Percentiles rank a stretch among this genome's conserved stretches.
These are phyloP conservation scores for Palloptera scutellata DNA, from an alignment of 2,888 invertebrate species.

Conservation along the genomic window DNA sequence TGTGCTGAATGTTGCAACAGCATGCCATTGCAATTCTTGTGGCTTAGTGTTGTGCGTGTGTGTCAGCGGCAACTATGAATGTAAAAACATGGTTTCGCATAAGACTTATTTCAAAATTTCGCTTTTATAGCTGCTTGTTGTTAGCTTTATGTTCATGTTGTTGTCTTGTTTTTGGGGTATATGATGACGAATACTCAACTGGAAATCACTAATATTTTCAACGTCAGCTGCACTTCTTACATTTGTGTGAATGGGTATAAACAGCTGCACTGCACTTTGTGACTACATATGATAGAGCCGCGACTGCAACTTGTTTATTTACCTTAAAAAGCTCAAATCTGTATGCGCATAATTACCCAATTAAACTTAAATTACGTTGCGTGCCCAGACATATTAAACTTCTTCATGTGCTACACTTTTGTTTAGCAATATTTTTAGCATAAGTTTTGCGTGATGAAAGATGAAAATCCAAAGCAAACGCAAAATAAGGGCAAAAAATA, in stretches of 20 bases:
- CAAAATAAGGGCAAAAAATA: too few species aligned
- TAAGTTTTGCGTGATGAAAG: too few species aligned
- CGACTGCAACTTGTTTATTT: slow-evolving; percentile 28
- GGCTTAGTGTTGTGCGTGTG: neutral
- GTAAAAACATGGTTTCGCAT: slow-evolving; percentile 14
- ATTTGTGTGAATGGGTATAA: too few species aligned
- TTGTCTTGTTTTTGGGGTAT: neutral
- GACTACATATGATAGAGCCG: too few species aligned
- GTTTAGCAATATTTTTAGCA: slow-evolving; percentile 5
- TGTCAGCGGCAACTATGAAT: slow-evolving; percentile 12
- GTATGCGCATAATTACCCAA: slow-evolving; percentile 64
- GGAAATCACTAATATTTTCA: too few species aligned
- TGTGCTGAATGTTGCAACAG: neutral
- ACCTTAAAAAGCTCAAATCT: slow-evolving; percentile 38
- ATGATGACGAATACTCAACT: too few species aligned
- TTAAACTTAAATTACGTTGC: slow-evolving; percentile 65
- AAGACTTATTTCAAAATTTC: slow-evolving; percentile 1
- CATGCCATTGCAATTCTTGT: slow-evolving; percentile 2
- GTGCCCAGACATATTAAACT: slow-evolving; percentile 65
- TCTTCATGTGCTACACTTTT: slow-evolving; percentile 38
- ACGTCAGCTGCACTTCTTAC: too few species aligned
- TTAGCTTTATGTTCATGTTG: neutral
- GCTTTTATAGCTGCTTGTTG: neutral
- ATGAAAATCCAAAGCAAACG: too few species aligned
- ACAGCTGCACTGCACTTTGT: too few species aligned